These are phyloP conservation scores for Motacilla alba DNA, from an alignment of 2,113 vertebrate species.

Conservation along the genomic window DNA sequence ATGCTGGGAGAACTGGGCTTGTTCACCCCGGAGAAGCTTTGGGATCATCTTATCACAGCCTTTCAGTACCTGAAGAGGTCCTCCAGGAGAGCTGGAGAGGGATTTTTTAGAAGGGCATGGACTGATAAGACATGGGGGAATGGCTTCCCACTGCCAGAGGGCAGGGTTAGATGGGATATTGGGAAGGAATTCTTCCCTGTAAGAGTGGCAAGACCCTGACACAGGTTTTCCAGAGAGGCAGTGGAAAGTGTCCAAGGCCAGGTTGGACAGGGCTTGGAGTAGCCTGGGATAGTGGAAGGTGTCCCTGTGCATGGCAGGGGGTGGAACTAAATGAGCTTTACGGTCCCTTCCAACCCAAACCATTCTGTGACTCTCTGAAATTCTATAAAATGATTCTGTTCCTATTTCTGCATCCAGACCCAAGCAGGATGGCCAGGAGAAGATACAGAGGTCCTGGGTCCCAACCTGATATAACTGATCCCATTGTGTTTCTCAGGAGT, in stretches of 20 bases:
- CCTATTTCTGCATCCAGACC: not conserved
- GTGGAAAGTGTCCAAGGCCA: not conserved
- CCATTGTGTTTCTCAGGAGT: fast-evolving
- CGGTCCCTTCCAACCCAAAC: not conserved
- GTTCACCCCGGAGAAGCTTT: not conserved
- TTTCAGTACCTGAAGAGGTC: not conserved
- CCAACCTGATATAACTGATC: not conserved
- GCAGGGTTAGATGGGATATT: not conserved
- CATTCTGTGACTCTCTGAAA: not conserved
- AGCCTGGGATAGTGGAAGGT: fast-evolving
- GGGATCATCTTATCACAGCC: not conserved
- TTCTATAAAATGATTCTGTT: fast-evolving
- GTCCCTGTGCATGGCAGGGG: not conserved
- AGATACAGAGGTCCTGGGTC: fast-evolving
- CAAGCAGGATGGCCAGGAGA: not conserved
- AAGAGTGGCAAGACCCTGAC: fast-evolving
- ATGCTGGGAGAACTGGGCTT: not conserved
- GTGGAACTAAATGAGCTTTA: not conserved
- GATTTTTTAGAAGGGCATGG: not conserved
- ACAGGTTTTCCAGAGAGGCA: not conserved
- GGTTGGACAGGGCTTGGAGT: fast-evolving
- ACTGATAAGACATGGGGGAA: not conserved
- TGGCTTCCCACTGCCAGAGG: not conserved
- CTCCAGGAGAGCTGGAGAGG: not conserved
- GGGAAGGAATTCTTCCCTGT: not conserved